Evolutionary conservation across 1,140 invertebrate species (phyloP).

Genomic region (Lasaia peninsularis): DNA sequence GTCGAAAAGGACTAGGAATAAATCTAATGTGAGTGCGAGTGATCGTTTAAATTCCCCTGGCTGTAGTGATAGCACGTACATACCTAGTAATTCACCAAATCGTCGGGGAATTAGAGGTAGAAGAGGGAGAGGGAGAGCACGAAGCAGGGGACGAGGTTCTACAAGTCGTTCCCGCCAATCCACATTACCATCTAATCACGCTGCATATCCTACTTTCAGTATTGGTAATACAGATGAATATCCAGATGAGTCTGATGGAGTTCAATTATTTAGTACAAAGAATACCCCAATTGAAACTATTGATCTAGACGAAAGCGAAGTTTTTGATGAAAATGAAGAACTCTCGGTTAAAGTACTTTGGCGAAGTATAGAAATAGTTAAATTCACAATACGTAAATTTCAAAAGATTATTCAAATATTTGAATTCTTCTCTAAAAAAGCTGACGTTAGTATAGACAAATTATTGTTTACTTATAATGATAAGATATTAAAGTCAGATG

Average conservation of each 20-base stretch:
- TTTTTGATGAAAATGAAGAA: constrained; percentile 50
- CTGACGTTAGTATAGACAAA: constrained; percentile 40
- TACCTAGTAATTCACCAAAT: constrained; percentile 11
- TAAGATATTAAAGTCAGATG: constrained; percentile 42
- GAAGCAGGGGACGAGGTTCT: constrained; percentile 16
- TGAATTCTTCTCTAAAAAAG: constrained; percentile 41
- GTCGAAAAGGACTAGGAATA: constrained; percentile 6
- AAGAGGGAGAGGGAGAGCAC: neutral
- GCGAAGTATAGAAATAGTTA: constrained; percentile 43
- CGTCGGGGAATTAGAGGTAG: constrained; percentile 23
- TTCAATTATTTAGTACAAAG: constrained; percentile 38
- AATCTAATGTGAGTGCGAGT: neutral
- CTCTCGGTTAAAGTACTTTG: constrained; percentile 59
- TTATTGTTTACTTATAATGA: constrained; percentile 53
- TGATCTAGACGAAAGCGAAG: constrained; percentile 26
- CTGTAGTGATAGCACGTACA: too few species aligned
- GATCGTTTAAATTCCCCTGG: neutral
- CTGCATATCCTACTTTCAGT: constrained; percentile 25
- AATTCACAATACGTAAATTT: constrained; percentile 47
- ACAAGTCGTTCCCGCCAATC: neutral
- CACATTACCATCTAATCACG: neutral
- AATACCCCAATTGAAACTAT: constrained; percentile 15
- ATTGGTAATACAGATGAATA: constrained; percentile 59
- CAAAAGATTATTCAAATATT: constrained; percentile 59
- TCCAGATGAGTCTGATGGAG: constrained; percentile 37